These are phyloP conservation scores for Bembecia ichneumoniformis DNA, from an alignment of 2,888 invertebrate species.

Conservation along the genomic window DNA sequence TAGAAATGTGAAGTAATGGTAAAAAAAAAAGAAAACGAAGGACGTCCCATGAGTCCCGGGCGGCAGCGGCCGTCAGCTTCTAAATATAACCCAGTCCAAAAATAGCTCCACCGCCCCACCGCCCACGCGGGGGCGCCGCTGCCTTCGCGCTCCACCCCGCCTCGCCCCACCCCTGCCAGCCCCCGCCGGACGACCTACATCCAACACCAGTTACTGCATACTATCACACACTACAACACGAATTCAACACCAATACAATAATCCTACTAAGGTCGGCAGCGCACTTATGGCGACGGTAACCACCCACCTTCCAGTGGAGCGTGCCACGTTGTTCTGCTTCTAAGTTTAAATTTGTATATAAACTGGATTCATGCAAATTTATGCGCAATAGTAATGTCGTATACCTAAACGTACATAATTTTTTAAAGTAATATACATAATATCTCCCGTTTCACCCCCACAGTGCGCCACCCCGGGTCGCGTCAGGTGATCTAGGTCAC, in stretches of 20 bases:
- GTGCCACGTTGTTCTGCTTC: too few relatives aligned
- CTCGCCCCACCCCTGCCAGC: slow-evolving; percentile 9
- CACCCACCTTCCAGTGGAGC: too few relatives aligned
- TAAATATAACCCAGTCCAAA: slow-evolving; percentile 50
- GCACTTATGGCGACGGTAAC: too few relatives aligned
- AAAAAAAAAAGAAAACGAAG: slow-evolving; percentile 17
- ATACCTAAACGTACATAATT: too few relatives aligned
- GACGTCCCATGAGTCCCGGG: slow-evolving; percentile 32
- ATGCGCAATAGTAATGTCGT: too few relatives aligned
- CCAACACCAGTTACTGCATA: slow-evolving; percentile 7
- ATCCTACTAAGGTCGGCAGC: neutral
- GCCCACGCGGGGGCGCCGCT: slow-evolving; percentile 9
- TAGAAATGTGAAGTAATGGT: too few relatives aligned
- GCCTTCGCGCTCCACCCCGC: slow-evolving; percentile 8
- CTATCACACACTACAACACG: slow-evolving; percentile 12
- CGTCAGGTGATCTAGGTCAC: slow-evolving; percentile 25
- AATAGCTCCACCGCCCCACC: slow-evolving; percentile 29
- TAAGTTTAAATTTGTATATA: too few relatives aligned
- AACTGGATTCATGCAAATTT: too few relatives aligned
- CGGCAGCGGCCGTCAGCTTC: slow-evolving; percentile 29
- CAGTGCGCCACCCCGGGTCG: slow-evolving; percentile 6
- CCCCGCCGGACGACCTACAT: slow-evolving; percentile 26
- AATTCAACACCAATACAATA: slow-evolving; percentile 2
- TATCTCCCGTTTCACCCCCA: neutral
- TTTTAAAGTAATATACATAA: too few relatives aligned